A percentile compares a stretch with the other conserved stretches of the same genome.
phyloP scores from a whole-genome alignment of 2,113 vertebrate genomes.

The Lanius ludovicianus region DNA sequence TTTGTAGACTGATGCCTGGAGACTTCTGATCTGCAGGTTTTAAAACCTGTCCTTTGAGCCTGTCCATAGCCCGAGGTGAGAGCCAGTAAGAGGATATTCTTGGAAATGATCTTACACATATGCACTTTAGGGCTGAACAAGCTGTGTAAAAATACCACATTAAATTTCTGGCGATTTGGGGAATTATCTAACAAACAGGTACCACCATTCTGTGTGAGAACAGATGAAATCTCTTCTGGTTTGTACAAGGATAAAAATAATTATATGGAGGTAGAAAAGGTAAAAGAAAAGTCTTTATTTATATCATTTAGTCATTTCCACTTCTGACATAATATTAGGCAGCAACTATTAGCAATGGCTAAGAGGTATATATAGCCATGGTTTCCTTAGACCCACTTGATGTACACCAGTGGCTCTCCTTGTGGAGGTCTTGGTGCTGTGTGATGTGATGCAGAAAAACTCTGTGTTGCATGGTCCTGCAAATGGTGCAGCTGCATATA shows the following conservation, averaged over 20 bases:
- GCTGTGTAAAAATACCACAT: background rate
- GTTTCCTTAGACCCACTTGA: background rate
- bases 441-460: background rate
- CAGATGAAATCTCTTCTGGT: background rate
- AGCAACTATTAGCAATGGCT: background rate
- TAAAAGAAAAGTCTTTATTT: background rate
- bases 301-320: background rate
- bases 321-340: background rate
- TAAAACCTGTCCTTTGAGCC: background rate
- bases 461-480: accelerated
- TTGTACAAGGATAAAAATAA: background rate
- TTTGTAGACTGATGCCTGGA: background rate
- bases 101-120: background rate
- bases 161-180: background rate
- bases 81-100: background rate
- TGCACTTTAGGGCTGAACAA: background rate
- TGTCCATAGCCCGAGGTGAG: background rate
- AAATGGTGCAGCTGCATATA: background rate
- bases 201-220: background rate
- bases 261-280: background rate
- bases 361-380: background rate
- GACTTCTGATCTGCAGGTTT: background rate
- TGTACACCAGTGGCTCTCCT: too few relatives aligned
- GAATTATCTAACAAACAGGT: background rate
- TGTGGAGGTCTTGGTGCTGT: background rate